A percentile compares a stretch with the other conserved stretches of the same genome.
Conservation (phyloP, 2,888 invertebrate species). For the Uropetala carovei region DNA sequence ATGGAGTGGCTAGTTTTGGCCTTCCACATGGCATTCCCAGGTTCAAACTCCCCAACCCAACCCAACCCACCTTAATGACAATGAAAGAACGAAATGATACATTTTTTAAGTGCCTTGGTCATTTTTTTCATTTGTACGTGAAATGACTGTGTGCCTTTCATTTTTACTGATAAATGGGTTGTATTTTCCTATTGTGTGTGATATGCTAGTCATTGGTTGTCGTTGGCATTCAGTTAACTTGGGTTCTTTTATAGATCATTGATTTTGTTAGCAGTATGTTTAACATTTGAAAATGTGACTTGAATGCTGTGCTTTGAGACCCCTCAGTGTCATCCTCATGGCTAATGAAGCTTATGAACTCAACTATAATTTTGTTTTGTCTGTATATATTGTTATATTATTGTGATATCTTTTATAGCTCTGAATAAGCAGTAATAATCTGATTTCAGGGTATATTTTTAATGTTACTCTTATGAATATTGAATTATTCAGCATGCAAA, state of each 20-base stretch:
- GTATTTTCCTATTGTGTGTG: slow-evolving; percentile 22
- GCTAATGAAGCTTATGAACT: not conserved
- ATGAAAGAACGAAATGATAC: not conserved
- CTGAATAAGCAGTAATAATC: not conserved
- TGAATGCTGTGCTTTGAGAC: not conserved
- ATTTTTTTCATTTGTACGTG: not conserved
- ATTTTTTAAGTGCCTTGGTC: slow-evolving; percentile 45
- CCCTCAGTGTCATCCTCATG: not conserved
- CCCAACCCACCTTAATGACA: not conserved
- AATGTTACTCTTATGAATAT: not conserved
- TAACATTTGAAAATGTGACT: slow-evolving; percentile 2
- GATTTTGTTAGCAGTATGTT: not conserved
- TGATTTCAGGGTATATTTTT: not conserved
- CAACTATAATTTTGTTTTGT: slow-evolving; percentile 27
- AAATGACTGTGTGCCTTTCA: slow-evolving; percentile 16
- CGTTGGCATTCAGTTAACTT: not conserved
- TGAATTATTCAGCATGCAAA: not conserved
- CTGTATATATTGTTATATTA: slow-evolving; percentile 3
- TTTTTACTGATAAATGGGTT: slow-evolving; percentile 4
- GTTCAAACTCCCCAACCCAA: too few species aligned
- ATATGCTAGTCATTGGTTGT: slow-evolving; percentile 37
- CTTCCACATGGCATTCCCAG: too few species aligned
- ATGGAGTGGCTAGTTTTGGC: too few species aligned
- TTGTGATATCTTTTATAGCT: not conserved
- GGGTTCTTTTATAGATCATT: slow-evolving; percentile 2